These are phyloP conservation scores for Pelvicachromis taeniatus DNA, from an alignment of 2,113 vertebrate genomes.

Conservation along the genomic window DNA sequence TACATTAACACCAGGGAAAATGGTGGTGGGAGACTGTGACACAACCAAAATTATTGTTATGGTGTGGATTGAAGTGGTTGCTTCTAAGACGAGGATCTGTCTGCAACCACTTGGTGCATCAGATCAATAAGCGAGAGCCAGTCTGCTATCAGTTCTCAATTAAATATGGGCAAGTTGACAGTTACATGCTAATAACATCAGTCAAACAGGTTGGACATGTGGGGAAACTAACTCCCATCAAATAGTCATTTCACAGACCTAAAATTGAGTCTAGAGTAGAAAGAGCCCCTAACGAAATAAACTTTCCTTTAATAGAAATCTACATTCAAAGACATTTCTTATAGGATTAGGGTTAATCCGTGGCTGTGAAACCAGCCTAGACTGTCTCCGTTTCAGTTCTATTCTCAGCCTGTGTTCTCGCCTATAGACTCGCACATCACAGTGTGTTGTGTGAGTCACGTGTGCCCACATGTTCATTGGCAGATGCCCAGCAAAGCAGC, in stretches of 20 bases:
- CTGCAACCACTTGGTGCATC: not conserved
- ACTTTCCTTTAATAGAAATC: conserved; percentile 33
- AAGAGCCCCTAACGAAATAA: not conserved
- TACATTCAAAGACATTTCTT: conserved; percentile 48
- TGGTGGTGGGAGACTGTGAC: not conserved
- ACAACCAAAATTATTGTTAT: too few relatives aligned
- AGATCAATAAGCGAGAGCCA: not conserved
- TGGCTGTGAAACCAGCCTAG: conserved; percentile 47
- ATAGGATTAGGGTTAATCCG: conserved; percentile 59
- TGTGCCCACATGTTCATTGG: not conserved
- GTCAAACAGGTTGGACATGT: not conserved
- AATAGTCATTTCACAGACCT: not conserved
- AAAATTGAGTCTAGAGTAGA: not conserved
- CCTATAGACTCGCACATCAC: not conserved
- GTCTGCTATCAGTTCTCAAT: not conserved
- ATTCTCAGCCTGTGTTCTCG: not conserved
- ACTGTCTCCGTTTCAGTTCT: conserved; percentile 22
- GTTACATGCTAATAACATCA: not conserved
- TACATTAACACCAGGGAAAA: not conserved
- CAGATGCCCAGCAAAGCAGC: not conserved
- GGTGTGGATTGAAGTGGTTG: not conserved
- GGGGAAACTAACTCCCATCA: not conserved
- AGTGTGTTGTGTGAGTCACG: not conserved
- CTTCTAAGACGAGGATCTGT: not conserved
- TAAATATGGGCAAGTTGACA: accelerated